Conservation (phyloP, 2,113 vertebrate genomes). For the Corydoras sp. region DNA sequence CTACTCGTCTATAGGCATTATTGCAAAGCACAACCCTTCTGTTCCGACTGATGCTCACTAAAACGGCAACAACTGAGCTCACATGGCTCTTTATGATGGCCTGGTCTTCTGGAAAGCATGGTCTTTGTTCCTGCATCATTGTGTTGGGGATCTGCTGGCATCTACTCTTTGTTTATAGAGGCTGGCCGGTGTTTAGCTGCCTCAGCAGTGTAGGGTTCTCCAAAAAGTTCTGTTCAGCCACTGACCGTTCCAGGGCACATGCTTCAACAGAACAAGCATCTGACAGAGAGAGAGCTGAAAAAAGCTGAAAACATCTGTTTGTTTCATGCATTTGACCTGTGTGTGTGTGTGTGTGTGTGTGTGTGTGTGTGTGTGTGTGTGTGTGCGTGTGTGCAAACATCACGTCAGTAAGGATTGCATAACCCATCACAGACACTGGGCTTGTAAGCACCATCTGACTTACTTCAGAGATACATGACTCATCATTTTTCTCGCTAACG, state of each 20-base stretch:
- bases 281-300: neutral
- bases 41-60: constrained; percentile 43
- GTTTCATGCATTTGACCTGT: neutral
- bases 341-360: neutral
- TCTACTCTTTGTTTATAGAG: constrained; percentile 32
- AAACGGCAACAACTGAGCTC: constrained; percentile 54
- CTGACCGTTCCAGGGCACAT: constrained; percentile 19
- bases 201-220: constrained; percentile 68
- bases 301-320: neutral
- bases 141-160: constrained; percentile 22
- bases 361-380: neutral
- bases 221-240: constrained; percentile 58
- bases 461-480: neutral
- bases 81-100: constrained; percentile 60
- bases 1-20: constrained; percentile 44
- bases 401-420: neutral
- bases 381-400: neutral
- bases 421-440: constrained; percentile 8
- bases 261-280: constrained; percentile 4
- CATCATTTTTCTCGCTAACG: neutral
- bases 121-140: constrained; percentile 58
- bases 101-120: constrained; percentile 70
- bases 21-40: constrained; percentile 8
- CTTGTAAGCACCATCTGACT: constrained; percentile 10
- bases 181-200: constrained; percentile 43